These are phyloP conservation scores for Zygogramma bicolorata DNA, from an alignment of 2,888 invertebrate genomes.

Conservation along the genomic window DNA sequence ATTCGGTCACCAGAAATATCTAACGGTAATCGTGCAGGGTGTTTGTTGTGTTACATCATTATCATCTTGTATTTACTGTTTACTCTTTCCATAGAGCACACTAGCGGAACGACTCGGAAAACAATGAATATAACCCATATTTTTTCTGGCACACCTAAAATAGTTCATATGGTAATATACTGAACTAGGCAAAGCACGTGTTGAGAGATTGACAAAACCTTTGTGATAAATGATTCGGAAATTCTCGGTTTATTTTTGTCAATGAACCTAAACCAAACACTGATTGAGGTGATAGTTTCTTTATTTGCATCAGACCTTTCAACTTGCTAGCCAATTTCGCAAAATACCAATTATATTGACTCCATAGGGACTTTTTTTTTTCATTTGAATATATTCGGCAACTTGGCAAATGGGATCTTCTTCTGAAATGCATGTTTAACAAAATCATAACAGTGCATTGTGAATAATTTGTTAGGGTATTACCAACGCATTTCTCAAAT, in stretches of 20 bases:
- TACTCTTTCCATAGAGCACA: slow-evolving; percentile 2
- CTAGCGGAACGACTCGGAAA: neutral
- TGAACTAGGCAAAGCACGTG: neutral
- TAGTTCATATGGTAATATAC: neutral
- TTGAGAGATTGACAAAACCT: neutral
- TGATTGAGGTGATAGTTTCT: no score
- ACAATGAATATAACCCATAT: slow-evolving; percentile 11
- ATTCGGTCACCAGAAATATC: slow-evolving; percentile 44
- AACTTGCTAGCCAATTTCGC: no score
- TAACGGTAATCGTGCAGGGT: slow-evolving; percentile 39
- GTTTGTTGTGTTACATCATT: slow-evolving; percentile 39
- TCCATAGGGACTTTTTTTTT: no score
- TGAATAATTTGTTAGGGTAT: no score
- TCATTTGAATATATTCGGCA: no score
- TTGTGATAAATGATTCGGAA: neutral
- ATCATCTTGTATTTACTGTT: slow-evolving; percentile 31
- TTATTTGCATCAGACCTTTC: no score
- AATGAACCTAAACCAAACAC: no score
- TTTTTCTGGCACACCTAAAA: slow-evolving; percentile 13
- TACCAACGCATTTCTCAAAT: no score
- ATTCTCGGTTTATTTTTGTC: neutral
- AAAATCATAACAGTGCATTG: no score
- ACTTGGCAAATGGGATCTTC: no score
- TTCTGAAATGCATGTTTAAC: no score
- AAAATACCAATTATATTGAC: no score